Conservation (phyloP, 2,888 invertebrate genomes). For the Lasioglossum morio region DNA sequence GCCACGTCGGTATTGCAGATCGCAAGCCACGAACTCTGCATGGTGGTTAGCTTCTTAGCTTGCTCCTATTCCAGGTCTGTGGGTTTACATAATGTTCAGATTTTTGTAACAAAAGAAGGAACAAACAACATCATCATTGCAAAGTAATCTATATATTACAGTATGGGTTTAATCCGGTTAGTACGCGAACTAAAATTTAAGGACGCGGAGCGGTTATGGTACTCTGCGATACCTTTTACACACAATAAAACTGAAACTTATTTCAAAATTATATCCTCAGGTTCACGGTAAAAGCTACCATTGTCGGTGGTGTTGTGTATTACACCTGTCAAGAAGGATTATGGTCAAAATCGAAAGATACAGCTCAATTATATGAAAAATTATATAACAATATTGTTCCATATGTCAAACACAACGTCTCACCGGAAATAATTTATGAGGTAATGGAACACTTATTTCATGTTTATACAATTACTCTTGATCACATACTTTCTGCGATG, state of each 20-base stretch:
- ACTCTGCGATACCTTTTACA: slow-evolving; percentile 23
- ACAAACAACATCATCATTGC: neutral
- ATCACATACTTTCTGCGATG: no score
- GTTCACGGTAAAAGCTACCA: slow-evolving; percentile 78
- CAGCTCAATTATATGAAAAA: slow-evolving; percentile 79
- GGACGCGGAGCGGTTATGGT: slow-evolving; percentile 41
- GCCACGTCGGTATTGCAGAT: no score
- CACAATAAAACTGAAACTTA: slow-evolving; percentile 1
- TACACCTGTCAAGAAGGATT: slow-evolving; percentile 81
- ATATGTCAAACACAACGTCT: slow-evolving; percentile 76
- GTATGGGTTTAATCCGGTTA: slow-evolving; percentile 78
- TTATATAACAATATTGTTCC: slow-evolving; percentile 78
- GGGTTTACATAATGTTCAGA: slow-evolving; percentile 57
- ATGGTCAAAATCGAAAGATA: slow-evolving; percentile 83
- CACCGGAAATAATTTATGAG: slow-evolving; percentile 73
- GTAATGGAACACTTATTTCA: slow-evolving; percentile 61
- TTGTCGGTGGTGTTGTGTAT: slow-evolving; percentile 82
- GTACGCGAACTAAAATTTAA: slow-evolving; percentile 61
- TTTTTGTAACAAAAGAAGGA: slow-evolving; percentile 22
- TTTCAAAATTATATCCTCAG: slow-evolving; percentile 73
- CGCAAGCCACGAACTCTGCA: no score
- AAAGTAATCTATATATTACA: slow-evolving; percentile 49
- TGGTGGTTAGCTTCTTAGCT: no score
- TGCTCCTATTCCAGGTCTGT: neutral
- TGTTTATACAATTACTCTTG: neutral